phyloP scores from a whole-genome alignment of 2,797 vertebrate genomes.

The Enteromius afrohamiltoni region DNA sequence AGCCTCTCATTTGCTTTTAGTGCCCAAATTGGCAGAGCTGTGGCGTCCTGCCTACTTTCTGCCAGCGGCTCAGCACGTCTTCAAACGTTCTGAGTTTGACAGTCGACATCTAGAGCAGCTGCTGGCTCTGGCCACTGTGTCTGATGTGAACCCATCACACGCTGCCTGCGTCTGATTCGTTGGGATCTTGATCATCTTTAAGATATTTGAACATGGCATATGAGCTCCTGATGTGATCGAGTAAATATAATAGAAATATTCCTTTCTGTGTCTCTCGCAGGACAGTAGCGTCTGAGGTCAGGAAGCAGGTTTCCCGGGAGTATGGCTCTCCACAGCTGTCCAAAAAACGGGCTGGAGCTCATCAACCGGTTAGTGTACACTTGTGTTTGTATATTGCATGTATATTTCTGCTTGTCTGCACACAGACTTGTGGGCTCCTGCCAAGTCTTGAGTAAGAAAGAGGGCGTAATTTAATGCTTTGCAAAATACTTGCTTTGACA shows the following conservation, averaged over 20 bases:
- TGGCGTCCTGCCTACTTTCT: conserved; percentile 70
- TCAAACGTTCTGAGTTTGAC: conserved; percentile 52
- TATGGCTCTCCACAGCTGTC: conserved; percentile 89
- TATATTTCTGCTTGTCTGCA: conserved; percentile 25
- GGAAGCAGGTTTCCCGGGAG: conserved; percentile 90
- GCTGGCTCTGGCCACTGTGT: conserved; percentile 43
- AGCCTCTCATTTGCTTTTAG: conserved; percentile 69
- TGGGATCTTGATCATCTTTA: neutral
- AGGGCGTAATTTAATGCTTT: conserved; percentile 17
- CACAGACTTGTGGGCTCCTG: neutral
- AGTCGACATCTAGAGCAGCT: conserved; percentile 64
- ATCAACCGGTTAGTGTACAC: conserved; percentile 81
- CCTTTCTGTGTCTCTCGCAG: conserved; percentile 66
- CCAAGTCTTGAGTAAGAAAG: conserved; percentile 13
- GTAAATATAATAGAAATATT: conserved; percentile 12
- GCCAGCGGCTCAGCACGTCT: conserved; percentile 62
- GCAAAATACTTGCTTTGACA: conserved; percentile 19
- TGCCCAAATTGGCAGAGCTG: conserved; percentile 63
- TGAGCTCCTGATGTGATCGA: neutral
- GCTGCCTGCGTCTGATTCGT: neutral
- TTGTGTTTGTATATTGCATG: conserved; percentile 30
- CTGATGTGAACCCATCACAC: neutral
- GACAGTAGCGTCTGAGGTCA: conserved; percentile 89
- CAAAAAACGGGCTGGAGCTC: conserved; percentile 81
- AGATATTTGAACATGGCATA: neutral